phyloP scores from a whole-genome alignment of 1,140 invertebrate genomes.

The Drosophila repletoides region DNA sequence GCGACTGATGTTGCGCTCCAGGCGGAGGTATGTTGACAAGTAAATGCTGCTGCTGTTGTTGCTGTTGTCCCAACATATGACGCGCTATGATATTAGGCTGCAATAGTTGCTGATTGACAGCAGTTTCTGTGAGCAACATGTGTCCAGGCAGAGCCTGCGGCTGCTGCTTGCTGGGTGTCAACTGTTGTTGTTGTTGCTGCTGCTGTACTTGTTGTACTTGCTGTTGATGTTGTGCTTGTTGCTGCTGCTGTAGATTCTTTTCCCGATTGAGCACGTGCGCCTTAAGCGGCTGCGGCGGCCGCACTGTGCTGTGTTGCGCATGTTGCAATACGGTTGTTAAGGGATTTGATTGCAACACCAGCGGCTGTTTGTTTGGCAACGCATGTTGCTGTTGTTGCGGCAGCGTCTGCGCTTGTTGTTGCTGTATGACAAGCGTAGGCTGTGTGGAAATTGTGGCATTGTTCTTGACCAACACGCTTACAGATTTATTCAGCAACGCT shows the following conservation, averaged over 20 bases:
- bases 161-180: constrained; percentile 49
- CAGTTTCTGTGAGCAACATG: constrained; percentile 60
- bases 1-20: constrained; percentile 58
- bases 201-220: constrained; percentile 41
- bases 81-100: constrained; percentile 66
- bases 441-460: constrained; percentile 37
- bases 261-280: constrained; percentile 77
- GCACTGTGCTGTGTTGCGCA: constrained; percentile 62
- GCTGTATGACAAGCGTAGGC: constrained; percentile 54
- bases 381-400: constrained; percentile 22
- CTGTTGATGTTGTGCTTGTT: constrained; percentile 42
- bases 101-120: constrained; percentile 52
- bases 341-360: constrained; percentile 65
- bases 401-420: constrained; percentile 35
- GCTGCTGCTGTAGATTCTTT: constrained; percentile 69
- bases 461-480: constrained; percentile 74
- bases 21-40: constrained; percentile 72
- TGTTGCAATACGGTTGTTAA: constrained; percentile 61
- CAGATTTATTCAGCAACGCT: constrained; percentile 62
- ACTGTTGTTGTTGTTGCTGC: constrained; percentile 31
- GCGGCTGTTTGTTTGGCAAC: constrained; percentile 51
- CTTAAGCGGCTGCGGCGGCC: constrained; percentile 68
- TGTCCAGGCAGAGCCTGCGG: constrained; percentile 47
- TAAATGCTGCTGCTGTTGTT: constrained; percentile 59
- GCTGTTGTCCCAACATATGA: constrained; percentile 50